These are phyloP conservation scores for Brienomyrus brachyistius DNA, from an alignment of 2,113 vertebrate species.

Conservation along the genomic window DNA sequence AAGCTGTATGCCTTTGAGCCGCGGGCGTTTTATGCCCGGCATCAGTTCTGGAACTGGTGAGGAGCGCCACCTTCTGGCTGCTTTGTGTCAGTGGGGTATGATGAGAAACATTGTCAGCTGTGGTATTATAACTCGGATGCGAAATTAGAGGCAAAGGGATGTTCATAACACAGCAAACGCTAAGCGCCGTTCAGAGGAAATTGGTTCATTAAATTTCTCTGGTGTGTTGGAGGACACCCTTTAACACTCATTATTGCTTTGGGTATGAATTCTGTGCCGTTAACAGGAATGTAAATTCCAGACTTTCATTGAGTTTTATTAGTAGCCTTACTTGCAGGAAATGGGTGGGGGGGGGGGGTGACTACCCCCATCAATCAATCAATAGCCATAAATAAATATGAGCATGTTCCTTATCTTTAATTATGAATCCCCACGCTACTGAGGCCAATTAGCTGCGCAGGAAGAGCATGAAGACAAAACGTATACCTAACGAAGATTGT, in stretches of 20 bases:
- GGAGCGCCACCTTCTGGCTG: constrained; percentile 14
- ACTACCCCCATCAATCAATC: too few species aligned
- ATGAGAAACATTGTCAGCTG: neutral
- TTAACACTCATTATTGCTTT: too few species aligned
- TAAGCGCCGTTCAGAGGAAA: too few species aligned
- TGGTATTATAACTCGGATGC: neutral
- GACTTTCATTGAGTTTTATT: too few species aligned
- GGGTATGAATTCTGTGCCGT: too few species aligned
- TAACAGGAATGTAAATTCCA: too few species aligned
- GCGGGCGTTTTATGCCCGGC: constrained; percentile 68
- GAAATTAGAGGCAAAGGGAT: neutral
- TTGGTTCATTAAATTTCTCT: neutral
- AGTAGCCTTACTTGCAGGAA: too few species aligned
- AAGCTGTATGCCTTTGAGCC: constrained; percentile 87
- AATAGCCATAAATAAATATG: too few species aligned
- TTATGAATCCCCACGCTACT: neutral
- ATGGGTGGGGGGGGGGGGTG: too few species aligned
- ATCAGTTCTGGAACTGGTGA: constrained; percentile 94
- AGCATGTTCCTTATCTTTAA: too few species aligned
- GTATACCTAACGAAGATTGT: neutral
- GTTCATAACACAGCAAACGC: neutral
- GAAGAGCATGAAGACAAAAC: neutral
- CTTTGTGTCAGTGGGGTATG: neutral
- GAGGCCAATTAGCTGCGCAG: neutral
- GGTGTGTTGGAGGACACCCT: too few species aligned